Evolutionary conservation across 2,113 vertebrate genomes (phyloP).

Genomic region (Charadrius vociferus): DNA sequence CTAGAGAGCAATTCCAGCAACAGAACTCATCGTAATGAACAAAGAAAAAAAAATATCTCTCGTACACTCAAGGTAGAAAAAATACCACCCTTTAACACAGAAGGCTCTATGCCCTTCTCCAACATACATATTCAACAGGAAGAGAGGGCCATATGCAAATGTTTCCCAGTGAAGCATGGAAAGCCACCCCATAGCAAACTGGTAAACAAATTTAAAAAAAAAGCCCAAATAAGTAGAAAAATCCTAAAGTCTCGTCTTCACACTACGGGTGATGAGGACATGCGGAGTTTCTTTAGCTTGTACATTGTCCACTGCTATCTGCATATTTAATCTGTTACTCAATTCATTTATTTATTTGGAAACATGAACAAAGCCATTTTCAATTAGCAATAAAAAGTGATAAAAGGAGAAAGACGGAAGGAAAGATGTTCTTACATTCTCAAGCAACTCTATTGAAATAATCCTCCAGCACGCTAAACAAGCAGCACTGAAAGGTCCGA

Average conservation of each 20-base stretch:
- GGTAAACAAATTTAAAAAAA: neutral
- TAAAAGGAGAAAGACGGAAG: neutral
- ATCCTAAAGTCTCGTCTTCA: neutral
- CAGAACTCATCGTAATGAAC: neutral
- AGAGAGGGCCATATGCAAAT: neutral
- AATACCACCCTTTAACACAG: neutral
- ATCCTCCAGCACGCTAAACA: neutral
- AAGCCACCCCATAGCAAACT: neutral
- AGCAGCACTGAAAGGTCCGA: neutral
- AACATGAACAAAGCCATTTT: neutral
- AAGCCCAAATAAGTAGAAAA: neutral
- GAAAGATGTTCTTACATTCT: neutral
- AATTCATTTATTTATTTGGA: neutral
- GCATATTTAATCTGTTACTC: neutral
- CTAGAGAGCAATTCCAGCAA: constrained; percentile 68
- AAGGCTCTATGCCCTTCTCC: neutral
- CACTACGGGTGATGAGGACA: neutral
- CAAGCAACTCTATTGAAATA: neutral
- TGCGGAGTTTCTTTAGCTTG: neutral
- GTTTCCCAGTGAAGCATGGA: neutral
- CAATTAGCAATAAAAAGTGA: neutral
- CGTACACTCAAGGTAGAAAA: neutral
- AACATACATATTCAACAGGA: neutral
- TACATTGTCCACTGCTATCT: neutral
- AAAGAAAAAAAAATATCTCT: rapidly evolving